A percentile compares a stretch with the other conserved stretches of the same genome.
Conservation (phyloP, 2,797 vertebrate genomes). For the Megalops cyprinoides region DNA sequence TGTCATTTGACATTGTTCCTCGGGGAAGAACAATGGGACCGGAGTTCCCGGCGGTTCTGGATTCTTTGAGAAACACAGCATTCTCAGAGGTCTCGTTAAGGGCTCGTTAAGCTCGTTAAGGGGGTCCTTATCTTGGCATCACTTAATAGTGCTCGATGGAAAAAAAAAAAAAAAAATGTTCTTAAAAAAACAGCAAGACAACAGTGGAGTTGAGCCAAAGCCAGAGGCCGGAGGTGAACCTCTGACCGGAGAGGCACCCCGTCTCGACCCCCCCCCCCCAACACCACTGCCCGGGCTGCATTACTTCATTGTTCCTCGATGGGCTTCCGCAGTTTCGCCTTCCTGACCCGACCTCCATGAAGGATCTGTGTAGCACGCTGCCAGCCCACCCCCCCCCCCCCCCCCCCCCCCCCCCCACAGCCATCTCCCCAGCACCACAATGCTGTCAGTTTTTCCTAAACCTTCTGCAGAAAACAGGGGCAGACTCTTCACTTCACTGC, state of each 20-base stretch:
- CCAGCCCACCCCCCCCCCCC: no score
- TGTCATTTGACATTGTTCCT: background rate
- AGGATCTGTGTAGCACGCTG: no score
- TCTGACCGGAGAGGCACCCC: conserved; percentile 4
- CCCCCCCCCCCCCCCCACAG: background rate
- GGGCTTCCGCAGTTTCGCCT: background rate
- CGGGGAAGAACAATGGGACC: background rate
- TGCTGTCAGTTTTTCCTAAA: conserved; percentile 14
- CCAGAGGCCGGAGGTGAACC: background rate
- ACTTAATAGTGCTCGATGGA: background rate
- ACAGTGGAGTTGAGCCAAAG: conserved; percentile 10
- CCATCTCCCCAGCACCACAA: background rate
- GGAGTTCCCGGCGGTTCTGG: background rate
- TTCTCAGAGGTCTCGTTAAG: conserved; percentile 7
- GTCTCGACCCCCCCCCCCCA: background rate
- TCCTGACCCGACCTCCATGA: background rate
- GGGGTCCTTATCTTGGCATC: conserved; percentile 16
- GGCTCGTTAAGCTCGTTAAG: conserved; percentile 19
- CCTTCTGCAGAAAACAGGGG: background rate
- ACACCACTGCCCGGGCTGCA: background rate
- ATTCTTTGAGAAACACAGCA: background rate
- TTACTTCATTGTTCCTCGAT: background rate
- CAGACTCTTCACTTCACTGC: background rate
- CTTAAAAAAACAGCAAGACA: conserved; percentile 20
- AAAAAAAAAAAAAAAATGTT: background rate